Percentiles rank a stretch among this genome's conserved stretches.
Evolutionary conservation across 2,797 vertebrate species (phyloP).

Genomic region (Falco cherrug): DNA sequence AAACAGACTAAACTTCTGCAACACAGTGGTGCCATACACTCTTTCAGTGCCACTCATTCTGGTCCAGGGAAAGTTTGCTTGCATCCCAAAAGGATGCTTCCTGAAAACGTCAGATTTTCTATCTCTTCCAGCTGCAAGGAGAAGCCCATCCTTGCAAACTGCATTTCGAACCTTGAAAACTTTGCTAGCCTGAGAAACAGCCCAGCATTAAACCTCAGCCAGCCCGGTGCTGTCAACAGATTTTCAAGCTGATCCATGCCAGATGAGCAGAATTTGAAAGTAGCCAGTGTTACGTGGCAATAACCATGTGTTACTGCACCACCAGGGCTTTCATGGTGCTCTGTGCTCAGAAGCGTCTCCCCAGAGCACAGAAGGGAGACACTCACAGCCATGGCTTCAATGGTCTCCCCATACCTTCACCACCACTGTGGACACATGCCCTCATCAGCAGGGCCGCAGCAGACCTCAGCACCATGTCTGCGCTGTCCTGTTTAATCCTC

Average conservation of each 20-base stretch:
- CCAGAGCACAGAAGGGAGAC: neutral
- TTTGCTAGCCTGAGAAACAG: neutral
- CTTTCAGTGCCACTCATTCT: neutral
- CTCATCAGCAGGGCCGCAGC: neutral
- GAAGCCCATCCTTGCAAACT: neutral
- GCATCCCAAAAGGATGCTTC: neutral
- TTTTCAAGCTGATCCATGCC: neutral
- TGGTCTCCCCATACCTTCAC: neutral
- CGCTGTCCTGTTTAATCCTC: neutral
- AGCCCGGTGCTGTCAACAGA: accelerated
- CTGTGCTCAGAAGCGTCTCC: neutral
- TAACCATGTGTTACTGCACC: neutral
- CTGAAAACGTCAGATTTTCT: neutral
- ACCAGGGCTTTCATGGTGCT: accelerated
- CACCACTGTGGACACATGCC: neutral
- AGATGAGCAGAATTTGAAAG: neutral
- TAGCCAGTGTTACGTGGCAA: neutral
- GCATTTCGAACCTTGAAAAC: neutral
- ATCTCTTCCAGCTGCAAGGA: neutral
- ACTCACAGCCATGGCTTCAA: neutral
- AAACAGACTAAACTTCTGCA: neutral
- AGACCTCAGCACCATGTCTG: neutral
- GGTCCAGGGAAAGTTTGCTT: neutral
- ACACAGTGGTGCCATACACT: neutral
- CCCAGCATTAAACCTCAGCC: neutral